Conservation (phyloP, 2,888 invertebrate genomes). For the Pheosia gnoma region DNA sequence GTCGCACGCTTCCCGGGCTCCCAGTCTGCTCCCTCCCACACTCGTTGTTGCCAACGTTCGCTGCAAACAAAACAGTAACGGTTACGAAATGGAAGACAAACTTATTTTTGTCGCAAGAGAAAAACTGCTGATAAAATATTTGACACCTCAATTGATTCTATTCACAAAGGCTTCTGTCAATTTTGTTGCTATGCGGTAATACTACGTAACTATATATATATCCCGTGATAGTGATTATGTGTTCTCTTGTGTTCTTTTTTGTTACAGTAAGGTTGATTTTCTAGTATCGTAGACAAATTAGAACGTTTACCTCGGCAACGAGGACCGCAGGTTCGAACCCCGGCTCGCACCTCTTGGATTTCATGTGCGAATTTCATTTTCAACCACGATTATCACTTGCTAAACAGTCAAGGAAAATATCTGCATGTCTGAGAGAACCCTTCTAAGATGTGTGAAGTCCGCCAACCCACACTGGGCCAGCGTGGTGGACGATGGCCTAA, state of each 20-base stretch:
- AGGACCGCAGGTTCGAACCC: too few relatives aligned
- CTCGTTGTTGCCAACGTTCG: conserved; percentile 73
- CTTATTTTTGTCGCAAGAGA: conserved; percentile 10
- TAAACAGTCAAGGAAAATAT: too few relatives aligned
- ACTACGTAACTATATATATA: conserved; percentile 11
- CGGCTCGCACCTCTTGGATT: too few relatives aligned
- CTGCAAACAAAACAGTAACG: conserved; percentile 62
- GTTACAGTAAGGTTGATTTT: too few relatives aligned
- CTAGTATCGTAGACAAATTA: too few relatives aligned
- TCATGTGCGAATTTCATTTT: too few relatives aligned
- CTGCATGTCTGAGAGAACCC: too few relatives aligned
- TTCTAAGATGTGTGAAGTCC: too few relatives aligned
- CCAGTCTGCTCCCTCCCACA: conserved; percentile 65
- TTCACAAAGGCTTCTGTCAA: conserved; percentile 38
- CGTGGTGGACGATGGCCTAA: too few relatives aligned
- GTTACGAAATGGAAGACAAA: conserved; percentile 13
- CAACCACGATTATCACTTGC: too few relatives aligned
- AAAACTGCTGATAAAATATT: conserved; percentile 31
- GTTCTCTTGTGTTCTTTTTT: conserved; percentile 7
- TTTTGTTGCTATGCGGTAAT: conserved; percentile 28
- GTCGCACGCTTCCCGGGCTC: conserved; percentile 66
- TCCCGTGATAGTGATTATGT: conserved; percentile 11
- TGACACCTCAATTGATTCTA: conserved; percentile 40
- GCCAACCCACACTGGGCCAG: too few relatives aligned
- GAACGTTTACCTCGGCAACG: too few relatives aligned